These are phyloP conservation scores for Sprattus sprattus DNA, from an alignment of 2,113 vertebrate genomes.

Conservation along the genomic window DNA sequence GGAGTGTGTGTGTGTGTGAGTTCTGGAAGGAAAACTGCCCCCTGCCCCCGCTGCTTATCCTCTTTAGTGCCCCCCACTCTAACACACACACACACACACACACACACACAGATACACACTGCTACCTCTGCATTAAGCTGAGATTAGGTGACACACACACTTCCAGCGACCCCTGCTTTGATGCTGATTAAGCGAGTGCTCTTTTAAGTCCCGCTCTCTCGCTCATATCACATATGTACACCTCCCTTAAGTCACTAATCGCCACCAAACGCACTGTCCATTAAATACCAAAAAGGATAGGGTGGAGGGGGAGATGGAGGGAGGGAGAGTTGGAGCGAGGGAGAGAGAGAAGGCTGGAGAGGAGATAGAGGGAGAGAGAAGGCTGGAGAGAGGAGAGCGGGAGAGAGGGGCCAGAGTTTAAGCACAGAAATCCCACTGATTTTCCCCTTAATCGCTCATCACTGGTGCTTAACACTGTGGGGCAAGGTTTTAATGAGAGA, in stretches of 20 bases:
- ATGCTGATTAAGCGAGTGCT: conserved; percentile 67
- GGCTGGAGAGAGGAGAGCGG: conserved; percentile 31
- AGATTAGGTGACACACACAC: conserved; percentile 67
- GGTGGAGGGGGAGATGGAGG: conserved; percentile 4
- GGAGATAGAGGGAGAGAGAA: not conserved
- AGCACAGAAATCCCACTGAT: conserved; percentile 31
- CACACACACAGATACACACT: conserved; percentile 32
- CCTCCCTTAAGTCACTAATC: conserved; percentile 69
- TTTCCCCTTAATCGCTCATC: conserved; percentile 45
- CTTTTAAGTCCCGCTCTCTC: conserved; percentile 59
- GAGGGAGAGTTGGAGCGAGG: conserved; percentile 30
- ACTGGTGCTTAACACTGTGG: conserved; percentile 25
- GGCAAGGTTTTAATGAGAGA: conserved; percentile 39
- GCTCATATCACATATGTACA: conserved; percentile 72
- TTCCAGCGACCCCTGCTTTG: conserved; percentile 61
- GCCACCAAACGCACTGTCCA: conserved; percentile 59
- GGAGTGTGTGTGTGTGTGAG: no score
- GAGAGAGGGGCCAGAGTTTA: conserved; percentile 32
- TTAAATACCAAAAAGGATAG: conserved; percentile 50
- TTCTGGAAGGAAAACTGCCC: no score
- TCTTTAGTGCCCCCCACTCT: not conserved
- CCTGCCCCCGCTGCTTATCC: no score
- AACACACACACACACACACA: conserved; percentile 12
- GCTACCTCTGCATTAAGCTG: conserved; percentile 58
- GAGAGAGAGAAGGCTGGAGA: conserved; percentile 19